Evolutionary conservation across 2,113 vertebrate species (phyloP).

Genomic region (Bagarius yarrelli): DNA sequence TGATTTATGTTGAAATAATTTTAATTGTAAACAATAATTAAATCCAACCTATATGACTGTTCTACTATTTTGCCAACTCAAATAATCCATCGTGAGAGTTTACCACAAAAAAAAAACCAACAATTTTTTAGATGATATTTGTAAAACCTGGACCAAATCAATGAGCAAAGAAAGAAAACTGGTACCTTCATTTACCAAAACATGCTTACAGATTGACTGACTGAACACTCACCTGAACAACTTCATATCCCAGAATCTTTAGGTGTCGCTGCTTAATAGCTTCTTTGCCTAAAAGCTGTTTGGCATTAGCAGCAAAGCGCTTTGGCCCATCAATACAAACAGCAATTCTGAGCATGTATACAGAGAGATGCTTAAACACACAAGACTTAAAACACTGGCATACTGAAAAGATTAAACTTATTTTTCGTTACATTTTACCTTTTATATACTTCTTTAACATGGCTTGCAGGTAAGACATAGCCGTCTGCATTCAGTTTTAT

Average conservation of each 20-base stretch:
- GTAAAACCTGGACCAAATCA: not conserved
- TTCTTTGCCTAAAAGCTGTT: constrained; percentile 82
- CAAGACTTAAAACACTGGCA: not conserved
- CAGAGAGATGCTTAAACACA: not conserved
- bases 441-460: constrained; percentile 72
- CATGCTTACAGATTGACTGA: not conserved
- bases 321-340: constrained; percentile 83
- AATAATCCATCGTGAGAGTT: not conserved
- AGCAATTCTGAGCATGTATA: constrained; percentile 71
- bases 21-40: not conserved
- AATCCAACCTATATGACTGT: not conserved
- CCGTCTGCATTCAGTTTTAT: constrained; percentile 89
- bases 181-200: not conserved
- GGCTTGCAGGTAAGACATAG: constrained; percentile 76
- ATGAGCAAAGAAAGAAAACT: not conserved
- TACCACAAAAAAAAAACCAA: not conserved
- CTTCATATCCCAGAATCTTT: constrained; percentile 83
- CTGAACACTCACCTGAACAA: constrained; percentile 82
- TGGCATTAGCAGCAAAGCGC: constrained; percentile 78
- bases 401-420: not conserved
- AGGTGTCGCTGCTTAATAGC: constrained; percentile 87
- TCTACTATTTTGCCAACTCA: not conserved
- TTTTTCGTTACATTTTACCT: constrained; percentile 68
- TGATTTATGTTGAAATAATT: too few species aligned
- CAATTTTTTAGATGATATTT: not conserved